Evolutionary conservation across 2,113 vertebrate species (phyloP).

Genomic region (Sarotherodon lohbergeri): DNA sequence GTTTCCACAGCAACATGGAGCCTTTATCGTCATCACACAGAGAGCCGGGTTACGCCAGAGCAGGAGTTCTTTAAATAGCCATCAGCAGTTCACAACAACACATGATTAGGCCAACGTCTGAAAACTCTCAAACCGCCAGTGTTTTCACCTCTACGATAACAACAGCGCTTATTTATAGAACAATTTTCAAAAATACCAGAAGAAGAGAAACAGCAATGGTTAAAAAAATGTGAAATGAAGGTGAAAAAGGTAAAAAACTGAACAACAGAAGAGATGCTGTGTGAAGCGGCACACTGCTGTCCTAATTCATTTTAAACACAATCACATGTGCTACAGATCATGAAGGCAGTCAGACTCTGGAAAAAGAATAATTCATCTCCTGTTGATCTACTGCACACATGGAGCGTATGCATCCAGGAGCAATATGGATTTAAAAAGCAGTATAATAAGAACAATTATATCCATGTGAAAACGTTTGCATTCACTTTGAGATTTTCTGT

Average conservation of each 20-base stretch:
- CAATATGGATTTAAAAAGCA: background rate
- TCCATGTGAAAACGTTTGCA: background rate
- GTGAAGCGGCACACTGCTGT: background rate
- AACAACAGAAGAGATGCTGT: background rate
- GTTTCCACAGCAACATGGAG: slow-evolving; percentile 51
- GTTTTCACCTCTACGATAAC: background rate
- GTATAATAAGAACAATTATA: background rate
- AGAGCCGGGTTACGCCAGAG: slow-evolving; percentile 1
- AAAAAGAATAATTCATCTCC: background rate
- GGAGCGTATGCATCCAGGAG: background rate
- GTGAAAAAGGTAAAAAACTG: background rate
- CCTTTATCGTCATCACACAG: slow-evolving; percentile 20
- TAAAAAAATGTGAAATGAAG: background rate
- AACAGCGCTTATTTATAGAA: background rate
- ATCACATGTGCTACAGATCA: background rate
- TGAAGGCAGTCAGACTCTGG: background rate
- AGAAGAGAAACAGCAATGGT: background rate
- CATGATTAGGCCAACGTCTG: background rate
- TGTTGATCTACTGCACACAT: background rate
- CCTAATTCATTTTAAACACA: background rate
- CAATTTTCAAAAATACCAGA: background rate
- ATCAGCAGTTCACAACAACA: background rate
- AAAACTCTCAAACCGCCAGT: background rate
- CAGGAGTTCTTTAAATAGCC: slow-evolving; percentile 35
- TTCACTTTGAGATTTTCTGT: background rate